phyloP scores from a whole-genome alignment of 2,113 vertebrate species.

The Chauna torquata region DNA sequence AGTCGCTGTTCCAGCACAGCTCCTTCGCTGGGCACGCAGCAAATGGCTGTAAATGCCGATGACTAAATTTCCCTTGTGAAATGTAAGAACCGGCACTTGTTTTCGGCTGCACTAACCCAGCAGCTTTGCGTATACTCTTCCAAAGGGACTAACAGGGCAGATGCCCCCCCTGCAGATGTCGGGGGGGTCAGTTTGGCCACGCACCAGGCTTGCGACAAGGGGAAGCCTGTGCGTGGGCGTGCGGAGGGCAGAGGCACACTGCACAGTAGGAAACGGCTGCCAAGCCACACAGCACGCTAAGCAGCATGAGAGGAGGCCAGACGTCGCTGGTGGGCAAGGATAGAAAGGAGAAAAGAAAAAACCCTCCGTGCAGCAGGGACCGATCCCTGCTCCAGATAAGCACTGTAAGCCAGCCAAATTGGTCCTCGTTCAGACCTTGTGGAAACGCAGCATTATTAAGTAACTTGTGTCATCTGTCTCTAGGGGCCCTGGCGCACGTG shows the following conservation, averaged over 20 bases:
- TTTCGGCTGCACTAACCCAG: neutral
- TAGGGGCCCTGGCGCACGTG: neutral
- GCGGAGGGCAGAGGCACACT: neutral
- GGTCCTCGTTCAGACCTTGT: accelerated
- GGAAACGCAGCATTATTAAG: neutral
- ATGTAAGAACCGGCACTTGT: neutral
- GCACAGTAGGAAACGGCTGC: neutral
- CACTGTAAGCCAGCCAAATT: neutral
- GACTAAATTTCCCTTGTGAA: neutral
- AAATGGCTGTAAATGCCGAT: neutral
- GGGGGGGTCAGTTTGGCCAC: neutral
- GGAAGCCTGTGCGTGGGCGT: neutral
- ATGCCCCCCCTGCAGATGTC: neutral
- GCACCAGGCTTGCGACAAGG: neutral
- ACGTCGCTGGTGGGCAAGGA: neutral
- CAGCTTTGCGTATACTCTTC: neutral
- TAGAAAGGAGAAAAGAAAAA: neutral
- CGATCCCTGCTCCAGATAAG: neutral
- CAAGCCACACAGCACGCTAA: neutral
- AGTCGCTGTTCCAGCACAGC: neutral
- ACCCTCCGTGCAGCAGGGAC: neutral
- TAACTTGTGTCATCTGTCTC: neutral
- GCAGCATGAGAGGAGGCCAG: neutral
- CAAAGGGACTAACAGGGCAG: neutral
- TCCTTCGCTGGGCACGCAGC: neutral